phyloP scores from a whole-genome alignment of 2,113 vertebrate genomes.

The Jacana jacana region DNA sequence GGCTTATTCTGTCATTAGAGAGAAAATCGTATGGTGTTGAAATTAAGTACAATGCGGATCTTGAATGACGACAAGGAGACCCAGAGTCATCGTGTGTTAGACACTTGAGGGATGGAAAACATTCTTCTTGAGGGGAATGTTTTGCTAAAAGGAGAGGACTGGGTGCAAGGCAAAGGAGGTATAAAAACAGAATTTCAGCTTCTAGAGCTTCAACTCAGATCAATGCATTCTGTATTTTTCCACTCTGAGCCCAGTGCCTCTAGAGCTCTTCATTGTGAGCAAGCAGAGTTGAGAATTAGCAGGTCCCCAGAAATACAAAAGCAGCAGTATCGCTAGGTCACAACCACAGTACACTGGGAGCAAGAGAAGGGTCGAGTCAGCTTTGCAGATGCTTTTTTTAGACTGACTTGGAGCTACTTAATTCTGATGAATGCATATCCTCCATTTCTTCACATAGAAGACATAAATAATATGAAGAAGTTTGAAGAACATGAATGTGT shows the following conservation, averaged over 20 bases:
- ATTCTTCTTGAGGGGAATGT: background rate
- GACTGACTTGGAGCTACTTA: constrained; percentile 12
- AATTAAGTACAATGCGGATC: background rate
- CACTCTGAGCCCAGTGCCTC: background rate
- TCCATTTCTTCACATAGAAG: background rate
- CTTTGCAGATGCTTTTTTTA: constrained; percentile 3
- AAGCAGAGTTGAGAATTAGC: background rate
- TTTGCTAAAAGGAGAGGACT: background rate
- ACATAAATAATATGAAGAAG: background rate
- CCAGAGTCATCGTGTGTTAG: background rate
- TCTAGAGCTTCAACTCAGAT: background rate
- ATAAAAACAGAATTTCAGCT: background rate
- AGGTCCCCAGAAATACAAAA: background rate
- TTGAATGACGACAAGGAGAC: background rate
- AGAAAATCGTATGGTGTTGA: background rate
- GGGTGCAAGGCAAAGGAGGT: background rate
- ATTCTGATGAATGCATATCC: background rate
- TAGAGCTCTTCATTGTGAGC: background rate
- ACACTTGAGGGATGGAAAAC: background rate
- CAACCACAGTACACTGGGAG: background rate
- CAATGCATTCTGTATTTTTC: background rate
- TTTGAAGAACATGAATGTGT: constrained; percentile 21
- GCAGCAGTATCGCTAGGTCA: background rate
- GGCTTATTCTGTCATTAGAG: background rate
- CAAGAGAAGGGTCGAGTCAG: background rate